A percentile compares a stretch with the other conserved stretches of the same genome.
phyloP scores from a whole-genome alignment of 2,113 vertebrate genomes.

The Phrynocephalus versicolor region DNA sequence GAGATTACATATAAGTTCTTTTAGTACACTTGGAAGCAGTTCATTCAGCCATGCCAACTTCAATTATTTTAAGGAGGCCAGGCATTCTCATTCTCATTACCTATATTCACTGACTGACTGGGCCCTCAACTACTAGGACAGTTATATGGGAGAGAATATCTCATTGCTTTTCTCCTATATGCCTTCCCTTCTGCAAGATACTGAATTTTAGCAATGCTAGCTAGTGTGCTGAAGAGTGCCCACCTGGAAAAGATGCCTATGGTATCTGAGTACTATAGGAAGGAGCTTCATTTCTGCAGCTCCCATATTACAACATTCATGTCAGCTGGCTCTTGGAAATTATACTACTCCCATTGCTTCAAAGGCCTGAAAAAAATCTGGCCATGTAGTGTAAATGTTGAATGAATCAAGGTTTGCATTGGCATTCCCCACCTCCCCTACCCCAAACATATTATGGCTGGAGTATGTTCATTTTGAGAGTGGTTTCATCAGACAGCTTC shows the following conservation, averaged over 20 bases:
- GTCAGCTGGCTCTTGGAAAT: background rate
- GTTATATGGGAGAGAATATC: too few relatives aligned
- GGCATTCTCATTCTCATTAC: too few relatives aligned
- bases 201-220: background rate
- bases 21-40: too few relatives aligned
- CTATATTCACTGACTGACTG: too few relatives aligned
- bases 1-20: too few relatives aligned
- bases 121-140: background rate
- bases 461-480: background rate
- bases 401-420: background rate
- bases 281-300: background rate
- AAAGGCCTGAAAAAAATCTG: background rate
- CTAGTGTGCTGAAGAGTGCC: background rate
- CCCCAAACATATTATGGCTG: background rate
- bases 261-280: background rate
- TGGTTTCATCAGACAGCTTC: background rate
- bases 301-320: background rate
- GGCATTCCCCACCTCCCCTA: background rate
- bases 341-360: background rate
- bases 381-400: background rate
- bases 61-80: too few relatives aligned
- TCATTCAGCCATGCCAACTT: too few relatives aligned
- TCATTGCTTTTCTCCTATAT: background rate
- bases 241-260: background rate
- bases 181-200: background rate